These are phyloP conservation scores for Lonchura striata DNA, from an alignment of 2,113 vertebrate genomes.

Conservation along the genomic window DNA sequence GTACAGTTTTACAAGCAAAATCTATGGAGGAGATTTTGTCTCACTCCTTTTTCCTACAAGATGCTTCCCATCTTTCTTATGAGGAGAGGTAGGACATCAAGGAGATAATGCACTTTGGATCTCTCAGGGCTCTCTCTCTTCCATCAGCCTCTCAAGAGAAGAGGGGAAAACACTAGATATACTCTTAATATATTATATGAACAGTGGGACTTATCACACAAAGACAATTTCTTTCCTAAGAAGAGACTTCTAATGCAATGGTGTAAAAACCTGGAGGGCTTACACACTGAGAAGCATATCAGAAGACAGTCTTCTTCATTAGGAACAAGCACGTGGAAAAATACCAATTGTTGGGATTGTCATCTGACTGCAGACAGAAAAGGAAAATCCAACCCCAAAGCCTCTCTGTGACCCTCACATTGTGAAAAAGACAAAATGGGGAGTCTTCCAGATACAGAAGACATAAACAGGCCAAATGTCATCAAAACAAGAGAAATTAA, in stretches of 20 bases:
- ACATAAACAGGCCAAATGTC: constrained; percentile 27
- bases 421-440: not conserved
- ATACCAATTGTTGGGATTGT: not conserved
- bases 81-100: not conserved
- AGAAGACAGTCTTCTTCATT: not conserved
- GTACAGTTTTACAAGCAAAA: not conserved
- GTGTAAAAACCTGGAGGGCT: not conserved
- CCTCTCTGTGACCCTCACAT: not conserved
- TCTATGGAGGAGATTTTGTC: not conserved
- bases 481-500: constrained; percentile 12
- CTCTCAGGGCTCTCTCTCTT: not conserved
- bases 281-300: not conserved
- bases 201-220: not conserved
- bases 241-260: not conserved
- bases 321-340: not conserved
- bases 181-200: not conserved
- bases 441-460: not conserved
- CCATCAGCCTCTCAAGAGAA: not conserved
- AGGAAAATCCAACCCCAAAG: not conserved
- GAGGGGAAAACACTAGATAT: not conserved
- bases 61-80: not conserved
- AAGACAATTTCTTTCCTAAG: not conserved
- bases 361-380: not conserved
- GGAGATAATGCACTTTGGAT: not conserved
- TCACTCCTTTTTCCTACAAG: not conserved